Evolutionary conservation across 2,113 vertebrate genomes (phyloP), one percentile per base, ranked within the genome.

Genomic region (Ahaetulla prasina): DNA sequence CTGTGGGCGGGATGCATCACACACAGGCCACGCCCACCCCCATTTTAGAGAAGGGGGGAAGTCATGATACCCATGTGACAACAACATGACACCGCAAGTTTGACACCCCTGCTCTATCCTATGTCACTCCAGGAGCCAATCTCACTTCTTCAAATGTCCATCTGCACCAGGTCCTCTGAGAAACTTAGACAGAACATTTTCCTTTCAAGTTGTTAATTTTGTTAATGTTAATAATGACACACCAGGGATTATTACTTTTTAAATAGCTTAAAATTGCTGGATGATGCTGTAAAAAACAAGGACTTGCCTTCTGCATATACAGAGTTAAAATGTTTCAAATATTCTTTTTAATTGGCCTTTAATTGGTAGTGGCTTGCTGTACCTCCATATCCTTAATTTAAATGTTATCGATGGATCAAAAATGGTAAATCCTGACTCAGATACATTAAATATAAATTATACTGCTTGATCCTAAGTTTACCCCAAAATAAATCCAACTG

Each of bases 401-500:
- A 93, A 74, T 74, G n/a, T 74, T 35, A 74, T 74, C 7, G 91
- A 94, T 89, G 86, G 60, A 90, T 25, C 68, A 74, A 30, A 63
- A 87, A 88, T 52, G 0, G 3, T 85, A 55, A 94, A 88, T 95
- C 89, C 57, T 87, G 9, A 16, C 88, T 92, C 93, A 87, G 3
- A 6, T 92, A 85, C 91, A 91, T 52, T 10, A 87, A 92, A 45
- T 22, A 10, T 1, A 25, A 55, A 86, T 50, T 86, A 49, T 86
- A 49, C 23, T 30, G 25, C 23, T 86, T 86, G 47, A 86, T 86
- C 5, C 25, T 86, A 86, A 35, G n/a, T 74, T 6, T 74, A 74
- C n/a, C 63, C 14, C 35, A 30, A 35, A 49, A 86, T 86, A 86
- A 86, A 86, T 49, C 85, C 45, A 23, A 49, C 47, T 86, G 43